Evolutionary conservation across 2,113 vertebrate genomes (phyloP).

Genomic region (Numenius arquata): DNA sequence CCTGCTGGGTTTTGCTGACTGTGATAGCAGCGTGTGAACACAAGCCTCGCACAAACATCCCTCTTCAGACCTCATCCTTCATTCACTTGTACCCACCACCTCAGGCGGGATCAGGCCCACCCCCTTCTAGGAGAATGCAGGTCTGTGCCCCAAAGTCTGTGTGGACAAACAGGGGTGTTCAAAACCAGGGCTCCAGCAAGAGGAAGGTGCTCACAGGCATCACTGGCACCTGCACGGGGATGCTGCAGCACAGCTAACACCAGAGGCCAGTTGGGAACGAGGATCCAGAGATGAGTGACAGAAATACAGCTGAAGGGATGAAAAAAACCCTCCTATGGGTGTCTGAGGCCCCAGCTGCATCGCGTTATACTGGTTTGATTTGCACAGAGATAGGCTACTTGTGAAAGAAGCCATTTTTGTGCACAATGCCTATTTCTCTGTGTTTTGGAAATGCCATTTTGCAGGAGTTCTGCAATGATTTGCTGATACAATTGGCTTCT

Average conservation of each 20-base stretch:
- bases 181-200: neutral
- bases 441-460: neutral
- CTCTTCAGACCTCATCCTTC: neutral
- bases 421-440: neutral
- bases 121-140: neutral
- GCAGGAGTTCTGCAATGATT: slow-evolving; percentile 9
- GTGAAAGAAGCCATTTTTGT: neutral
- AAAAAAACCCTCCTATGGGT: neutral
- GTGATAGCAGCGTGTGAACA: fast-evolving
- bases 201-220: neutral
- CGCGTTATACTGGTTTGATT: neutral
- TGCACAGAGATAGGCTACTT: neutral
- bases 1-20: neutral
- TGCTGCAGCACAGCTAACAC: too few species aligned
- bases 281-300: neutral
- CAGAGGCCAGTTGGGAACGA: fast-evolving
- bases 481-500: slow-evolving; percentile 9
- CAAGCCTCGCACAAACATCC: neutral
- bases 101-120: too few species aligned
- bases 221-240: neutral
- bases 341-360: neutral
- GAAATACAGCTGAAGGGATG: neutral
- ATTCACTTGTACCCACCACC: neutral
- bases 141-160: neutral
- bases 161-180: neutral